phyloP scores from a whole-genome alignment of 2,113 vertebrate species.

The Ranitomeya imitator region DNA sequence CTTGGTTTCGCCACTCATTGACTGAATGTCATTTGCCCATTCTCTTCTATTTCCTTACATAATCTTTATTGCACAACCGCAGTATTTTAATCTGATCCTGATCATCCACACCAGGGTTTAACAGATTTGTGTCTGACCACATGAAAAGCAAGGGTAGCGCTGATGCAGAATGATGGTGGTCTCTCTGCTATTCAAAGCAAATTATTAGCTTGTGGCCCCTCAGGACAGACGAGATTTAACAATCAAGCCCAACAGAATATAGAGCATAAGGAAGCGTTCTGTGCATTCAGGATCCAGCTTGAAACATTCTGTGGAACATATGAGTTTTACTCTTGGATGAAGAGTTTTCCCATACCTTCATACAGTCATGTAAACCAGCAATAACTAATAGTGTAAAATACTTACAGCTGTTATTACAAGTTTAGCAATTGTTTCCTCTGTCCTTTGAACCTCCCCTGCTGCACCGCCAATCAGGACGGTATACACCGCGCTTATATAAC shows the following conservation, averaged over 20 bases:
- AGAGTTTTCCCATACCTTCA: background rate
- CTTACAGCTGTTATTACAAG: slow-evolving; percentile 37
- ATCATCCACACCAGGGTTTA: slow-evolving; percentile 11
- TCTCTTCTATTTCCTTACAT: slow-evolving; percentile 20
- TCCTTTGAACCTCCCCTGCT: slow-evolving; percentile 30
- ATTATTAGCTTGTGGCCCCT: slow-evolving; percentile 13
- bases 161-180: slow-evolving; percentile 34
- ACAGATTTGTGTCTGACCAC: slow-evolving; percentile 36
- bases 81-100: slow-evolving; percentile 37
- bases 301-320: slow-evolving; percentile 18
- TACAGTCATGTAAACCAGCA: slow-evolving; percentile 3
- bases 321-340: background rate
- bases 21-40: background rate
- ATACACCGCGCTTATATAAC: too few relatives aligned
- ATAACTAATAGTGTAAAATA: slow-evolving; percentile 30
- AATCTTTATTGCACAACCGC: slow-evolving; percentile 25
- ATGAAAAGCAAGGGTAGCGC: slow-evolving; percentile 17
- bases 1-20: slow-evolving; percentile 17
- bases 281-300: background rate
- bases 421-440: background rate
- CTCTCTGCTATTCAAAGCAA: slow-evolving; percentile 26
- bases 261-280: background rate
- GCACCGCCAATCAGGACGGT: background rate
- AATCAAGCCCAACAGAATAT: background rate
- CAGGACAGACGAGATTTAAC: slow-evolving; percentile 18